Conservation (phyloP, 2,888 invertebrate genomes). For the Drosophila koepferae region DNA sequence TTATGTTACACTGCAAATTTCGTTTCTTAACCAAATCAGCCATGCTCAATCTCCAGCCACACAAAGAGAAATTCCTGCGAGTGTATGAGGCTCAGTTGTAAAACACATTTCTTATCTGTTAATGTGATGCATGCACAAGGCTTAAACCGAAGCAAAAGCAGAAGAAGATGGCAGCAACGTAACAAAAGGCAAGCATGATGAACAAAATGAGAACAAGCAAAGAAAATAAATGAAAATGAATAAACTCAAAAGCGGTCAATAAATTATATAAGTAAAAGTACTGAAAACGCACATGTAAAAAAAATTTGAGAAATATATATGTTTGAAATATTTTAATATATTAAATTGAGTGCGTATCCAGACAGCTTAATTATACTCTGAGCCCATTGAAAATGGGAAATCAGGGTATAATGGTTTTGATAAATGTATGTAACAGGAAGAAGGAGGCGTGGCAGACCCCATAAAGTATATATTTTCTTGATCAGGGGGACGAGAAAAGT, state of each 20-base stretch:
- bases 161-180: neutral
- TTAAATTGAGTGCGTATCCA: neutral
- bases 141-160: neutral
- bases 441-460: no score
- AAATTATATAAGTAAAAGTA: slow-evolving; percentile 35
- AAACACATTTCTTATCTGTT: slow-evolving; percentile 41
- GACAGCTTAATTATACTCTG: no score
- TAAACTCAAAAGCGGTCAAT: slow-evolving; percentile 17
- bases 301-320: slow-evolving; percentile 2
- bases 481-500: no score
- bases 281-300: slow-evolving; percentile 28
- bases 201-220: slow-evolving; percentile 16
- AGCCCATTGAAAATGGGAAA: no score
- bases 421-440: no score
- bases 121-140: slow-evolving; percentile 38
- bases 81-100: slow-evolving; percentile 6
- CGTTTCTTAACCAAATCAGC: slow-evolving; percentile 1
- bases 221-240: neutral
- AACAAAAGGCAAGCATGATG: slow-evolving; percentile 31
- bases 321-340: neutral
- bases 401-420: no score
- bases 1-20: slow-evolving; percentile 18
- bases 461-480: no score
- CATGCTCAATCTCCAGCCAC: neutral
- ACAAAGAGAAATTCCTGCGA: neutral